Evolutionary conservation across 2,113 vertebrate genomes (phyloP).

Genomic region (Entelurus aequoreus): DNA sequence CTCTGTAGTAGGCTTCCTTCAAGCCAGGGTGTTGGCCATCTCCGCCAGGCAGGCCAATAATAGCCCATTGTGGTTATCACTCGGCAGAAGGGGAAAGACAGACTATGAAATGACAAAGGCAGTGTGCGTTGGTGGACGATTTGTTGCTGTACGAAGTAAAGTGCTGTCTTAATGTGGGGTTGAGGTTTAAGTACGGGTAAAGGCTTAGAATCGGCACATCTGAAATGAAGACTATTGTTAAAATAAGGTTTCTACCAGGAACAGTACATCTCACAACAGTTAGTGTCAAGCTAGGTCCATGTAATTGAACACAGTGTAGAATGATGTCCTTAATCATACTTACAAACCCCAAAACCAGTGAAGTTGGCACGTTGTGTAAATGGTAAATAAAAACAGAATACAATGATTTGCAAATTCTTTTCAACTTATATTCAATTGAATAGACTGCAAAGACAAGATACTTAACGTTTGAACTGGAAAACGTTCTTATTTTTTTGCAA

Average conservation of each 20-base stretch:
- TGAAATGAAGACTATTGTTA: not conserved
- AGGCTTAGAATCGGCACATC: not conserved
- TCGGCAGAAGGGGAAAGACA: not conserved
- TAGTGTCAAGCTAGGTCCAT: no score
- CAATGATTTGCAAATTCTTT: no score
- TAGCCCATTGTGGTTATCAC: not conserved
- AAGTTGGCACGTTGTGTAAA: not conserved
- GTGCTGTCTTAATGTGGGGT: not conserved
- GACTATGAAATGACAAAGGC: not conserved
- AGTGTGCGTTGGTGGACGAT: not conserved
- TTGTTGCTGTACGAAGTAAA: not conserved
- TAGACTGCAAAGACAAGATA: not conserved
- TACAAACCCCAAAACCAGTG: not conserved
- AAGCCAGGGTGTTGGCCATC: slow-evolving; percentile 16
- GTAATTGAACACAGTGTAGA: no score
- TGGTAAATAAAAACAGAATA: no score
- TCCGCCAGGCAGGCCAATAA: slow-evolving; percentile 8
- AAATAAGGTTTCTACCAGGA: no score
- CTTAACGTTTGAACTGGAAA: no score
- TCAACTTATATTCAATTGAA: no score
- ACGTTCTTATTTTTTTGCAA: no score
- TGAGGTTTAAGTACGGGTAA: not conserved
- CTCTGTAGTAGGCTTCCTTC: slow-evolving; percentile 25
- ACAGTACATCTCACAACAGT: no score
- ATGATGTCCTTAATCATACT: not conserved